Evolutionary conservation across 2,113 vertebrate species (phyloP).

Genomic region (Thinocorus orbignyianus): DNA sequence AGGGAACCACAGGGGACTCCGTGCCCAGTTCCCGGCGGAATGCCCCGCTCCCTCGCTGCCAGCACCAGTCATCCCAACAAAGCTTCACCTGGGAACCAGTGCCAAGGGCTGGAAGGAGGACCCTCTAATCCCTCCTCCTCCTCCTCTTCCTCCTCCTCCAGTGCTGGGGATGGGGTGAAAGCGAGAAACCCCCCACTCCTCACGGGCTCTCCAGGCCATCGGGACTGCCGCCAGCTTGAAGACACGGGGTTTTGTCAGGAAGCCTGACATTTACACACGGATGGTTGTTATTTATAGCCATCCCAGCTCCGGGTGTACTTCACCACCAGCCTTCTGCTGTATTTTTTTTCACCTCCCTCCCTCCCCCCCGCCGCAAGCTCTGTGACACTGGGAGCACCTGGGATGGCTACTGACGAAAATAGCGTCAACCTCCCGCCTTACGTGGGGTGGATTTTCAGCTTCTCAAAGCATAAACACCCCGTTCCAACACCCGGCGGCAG

Average conservation of each 20-base stretch:
- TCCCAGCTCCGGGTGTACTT: not conserved
- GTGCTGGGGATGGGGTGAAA: not conserved
- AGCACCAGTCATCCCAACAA: accelerated
- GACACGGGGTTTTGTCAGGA: not conserved
- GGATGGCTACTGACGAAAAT: not conserved
- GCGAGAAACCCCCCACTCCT: accelerated
- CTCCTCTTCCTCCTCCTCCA: not conserved
- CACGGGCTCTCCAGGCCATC: not conserved
- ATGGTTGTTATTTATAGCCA: constrained; percentile 17
- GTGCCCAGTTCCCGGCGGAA: accelerated
- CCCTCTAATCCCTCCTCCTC: not conserved
- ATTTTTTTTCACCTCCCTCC: no score
- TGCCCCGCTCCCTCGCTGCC: accelerated
- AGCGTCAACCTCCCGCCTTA: not conserved
- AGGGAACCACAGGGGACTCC: not conserved
- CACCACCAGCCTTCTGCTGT: not conserved
- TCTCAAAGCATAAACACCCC: not conserved
- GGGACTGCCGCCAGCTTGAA: not conserved
- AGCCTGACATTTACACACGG: constrained; percentile 9
- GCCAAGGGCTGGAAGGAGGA: not conserved
- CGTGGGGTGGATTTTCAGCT: not conserved
- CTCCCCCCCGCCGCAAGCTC: accelerated
- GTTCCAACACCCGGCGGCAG: not conserved
- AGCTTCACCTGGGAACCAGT: not conserved
- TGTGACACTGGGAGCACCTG: not conserved